These are phyloP conservation scores for Hypomecis atomaria DNA, from an alignment of 2,888 invertebrate genomes.

Conservation along the genomic window DNA sequence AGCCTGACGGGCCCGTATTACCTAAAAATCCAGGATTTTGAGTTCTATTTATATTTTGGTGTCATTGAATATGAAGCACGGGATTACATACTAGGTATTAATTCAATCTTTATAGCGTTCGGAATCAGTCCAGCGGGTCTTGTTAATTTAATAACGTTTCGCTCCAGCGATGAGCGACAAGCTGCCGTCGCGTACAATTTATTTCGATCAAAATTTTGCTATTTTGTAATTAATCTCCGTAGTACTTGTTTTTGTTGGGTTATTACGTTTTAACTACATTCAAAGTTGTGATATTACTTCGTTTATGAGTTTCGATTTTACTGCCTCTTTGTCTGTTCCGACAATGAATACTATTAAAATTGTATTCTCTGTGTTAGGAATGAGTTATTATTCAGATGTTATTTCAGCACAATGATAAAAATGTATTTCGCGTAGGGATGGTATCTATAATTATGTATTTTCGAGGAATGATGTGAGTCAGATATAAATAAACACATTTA, in stretches of 20 bases:
- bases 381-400: constrained; percentile 6
- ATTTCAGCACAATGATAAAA: background rate
- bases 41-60: constrained; percentile 29
- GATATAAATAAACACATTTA: no score
- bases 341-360: constrained; percentile 23
- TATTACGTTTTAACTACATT: constrained; percentile 34
- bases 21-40: constrained; percentile 24
- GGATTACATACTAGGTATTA: constrained; percentile 39
- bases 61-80: constrained; percentile 23
- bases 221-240: constrained; percentile 51
- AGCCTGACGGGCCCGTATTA: constrained; percentile 18
- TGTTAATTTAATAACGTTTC: constrained; percentile 51
- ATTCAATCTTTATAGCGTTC: constrained; percentile 42
- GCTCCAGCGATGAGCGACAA: constrained; percentile 31
- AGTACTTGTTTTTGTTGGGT: constrained; percentile 35
- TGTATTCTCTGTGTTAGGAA: constrained; percentile 9
- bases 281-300: constrained; percentile 36
- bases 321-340: constrained; percentile 18
- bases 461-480: background rate
- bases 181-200: constrained; percentile 43
- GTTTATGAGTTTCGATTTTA: constrained; percentile 33
- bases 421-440: background rate
- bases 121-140: constrained; percentile 48
- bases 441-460: no score
- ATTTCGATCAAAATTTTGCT: constrained; percentile 49